A percentile compares a stretch with the other conserved stretches of the same genome.
Conservation (phyloP, 2,888 invertebrate species). For the Eledona agricola region DNA sequence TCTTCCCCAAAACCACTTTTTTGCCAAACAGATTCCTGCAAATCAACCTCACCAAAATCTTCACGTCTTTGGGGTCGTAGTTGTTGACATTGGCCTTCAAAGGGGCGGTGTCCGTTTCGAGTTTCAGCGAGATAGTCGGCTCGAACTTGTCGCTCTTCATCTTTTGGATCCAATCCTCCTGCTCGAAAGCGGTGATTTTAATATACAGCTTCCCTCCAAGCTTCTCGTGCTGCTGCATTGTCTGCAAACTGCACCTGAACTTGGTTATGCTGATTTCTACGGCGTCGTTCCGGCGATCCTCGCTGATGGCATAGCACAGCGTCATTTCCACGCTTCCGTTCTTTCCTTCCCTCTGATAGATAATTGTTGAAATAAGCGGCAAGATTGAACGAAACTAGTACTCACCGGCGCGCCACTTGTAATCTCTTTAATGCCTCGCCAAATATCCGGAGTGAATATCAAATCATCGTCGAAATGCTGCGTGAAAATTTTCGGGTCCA, state of each 20-base stretch:
- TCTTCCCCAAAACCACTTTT: slow-evolving; percentile 73
- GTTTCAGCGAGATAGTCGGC: slow-evolving; percentile 80
- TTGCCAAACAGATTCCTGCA: slow-evolving; percentile 74
- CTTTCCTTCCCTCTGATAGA: slow-evolving; percentile 70
- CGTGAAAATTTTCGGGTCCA: slow-evolving; percentile 71
- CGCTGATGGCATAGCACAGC: slow-evolving; percentile 70
- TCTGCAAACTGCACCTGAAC: slow-evolving; percentile 72
- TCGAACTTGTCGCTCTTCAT: slow-evolving; percentile 79
- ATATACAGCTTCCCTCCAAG: slow-evolving; percentile 77
- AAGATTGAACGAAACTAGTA: too few species aligned
- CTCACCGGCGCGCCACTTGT: slow-evolving; percentile 69
- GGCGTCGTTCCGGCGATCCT: slow-evolving; percentile 71
- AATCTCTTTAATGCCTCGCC: slow-evolving; percentile 74
- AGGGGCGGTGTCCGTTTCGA: slow-evolving; percentile 73
- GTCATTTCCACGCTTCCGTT: slow-evolving; percentile 75
- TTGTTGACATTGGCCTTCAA: slow-evolving; percentile 71
- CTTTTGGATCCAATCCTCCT: slow-evolving; percentile 64
- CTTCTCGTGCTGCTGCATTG: slow-evolving; percentile 77
- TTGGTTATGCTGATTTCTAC: slow-evolving; percentile 71
- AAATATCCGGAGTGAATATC: slow-evolving; percentile 74
- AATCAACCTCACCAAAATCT: slow-evolving; percentile 72
- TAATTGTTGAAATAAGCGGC: not conserved
- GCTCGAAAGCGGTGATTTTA: slow-evolving; percentile 78
- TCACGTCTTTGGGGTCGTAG: slow-evolving; percentile 70
- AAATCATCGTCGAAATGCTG: slow-evolving; percentile 69